Percentiles rank a stretch among this genome's conserved stretches.
These are phyloP conservation scores for Steinernema hermaphroditum DNA, from an alignment of 2,888 invertebrate species.

Conservation along the genomic window DNA sequence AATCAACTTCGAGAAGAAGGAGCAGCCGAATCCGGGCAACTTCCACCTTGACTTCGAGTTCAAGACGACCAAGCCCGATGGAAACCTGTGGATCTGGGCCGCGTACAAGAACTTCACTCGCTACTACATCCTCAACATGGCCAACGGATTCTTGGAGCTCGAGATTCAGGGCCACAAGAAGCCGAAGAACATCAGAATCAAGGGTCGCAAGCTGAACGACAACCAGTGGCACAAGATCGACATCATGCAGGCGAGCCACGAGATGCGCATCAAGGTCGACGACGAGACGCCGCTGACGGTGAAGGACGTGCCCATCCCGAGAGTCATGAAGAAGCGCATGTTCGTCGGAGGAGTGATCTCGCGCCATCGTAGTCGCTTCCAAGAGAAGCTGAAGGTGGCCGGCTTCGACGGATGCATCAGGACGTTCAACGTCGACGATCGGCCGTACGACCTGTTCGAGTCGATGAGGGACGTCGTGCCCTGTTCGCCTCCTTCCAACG, in stretches of 20 bases:
- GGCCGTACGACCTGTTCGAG: conserved; percentile 35
- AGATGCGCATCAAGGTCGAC: conserved; percentile 49
- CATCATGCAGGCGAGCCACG: conserved; percentile 45
- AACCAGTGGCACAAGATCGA: conserved; percentile 61
- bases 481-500: conserved; percentile 48
- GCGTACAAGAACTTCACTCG: conserved; percentile 62
- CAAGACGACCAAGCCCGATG: conserved; percentile 50
- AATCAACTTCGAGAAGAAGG: conserved; percentile 53
- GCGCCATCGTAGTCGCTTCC: conserved; percentile 55
- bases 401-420: conserved; percentile 61
- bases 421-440: conserved; percentile 48
- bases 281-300: conserved; percentile 49
- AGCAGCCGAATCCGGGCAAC: conserved; percentile 58
- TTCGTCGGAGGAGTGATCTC: conserved; percentile 65
- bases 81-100: conserved; percentile 64
- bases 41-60: conserved; percentile 54
- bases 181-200: conserved; percentile 45
- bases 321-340: conserved; percentile 61
- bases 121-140: conserved; percentile 58
- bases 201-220: conserved; percentile 52
- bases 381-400: conserved; percentile 39
- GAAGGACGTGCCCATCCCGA: conserved; percentile 59
- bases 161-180: conserved; percentile 58
- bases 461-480: conserved; percentile 52
- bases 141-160: conserved; percentile 57